Evolutionary conservation across 92 coral and sea anemone species (phyloP).

Genomic region (Micromussa lordhowensis): DNA sequence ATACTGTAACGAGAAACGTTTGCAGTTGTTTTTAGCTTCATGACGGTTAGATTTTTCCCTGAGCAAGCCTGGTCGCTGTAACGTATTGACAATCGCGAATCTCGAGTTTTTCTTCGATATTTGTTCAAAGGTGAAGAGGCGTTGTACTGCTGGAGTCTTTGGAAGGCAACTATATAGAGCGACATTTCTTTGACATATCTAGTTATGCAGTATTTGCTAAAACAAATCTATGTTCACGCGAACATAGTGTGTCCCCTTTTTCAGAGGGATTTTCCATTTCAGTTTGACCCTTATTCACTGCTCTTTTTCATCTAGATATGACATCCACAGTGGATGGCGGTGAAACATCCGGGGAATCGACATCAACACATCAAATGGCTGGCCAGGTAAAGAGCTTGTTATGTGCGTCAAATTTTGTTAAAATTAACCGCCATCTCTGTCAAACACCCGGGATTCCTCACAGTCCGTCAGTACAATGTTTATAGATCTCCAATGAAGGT

Average conservation of each 20-base stretch:
- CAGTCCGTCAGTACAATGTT: neutral
- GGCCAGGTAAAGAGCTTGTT: neutral
- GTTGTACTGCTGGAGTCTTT: no score
- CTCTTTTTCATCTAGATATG: neutral
- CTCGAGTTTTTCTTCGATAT: no score
- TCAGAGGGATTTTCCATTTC: neutral
- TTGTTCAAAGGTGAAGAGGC: no score
- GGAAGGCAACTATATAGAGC: no score
- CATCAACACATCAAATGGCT: neutral
- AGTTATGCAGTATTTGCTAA: no score
- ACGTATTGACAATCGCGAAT: no score
- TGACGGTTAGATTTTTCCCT: no score
- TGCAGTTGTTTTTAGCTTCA: no score
- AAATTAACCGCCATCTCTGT: neutral
- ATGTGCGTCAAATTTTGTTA: neutral
- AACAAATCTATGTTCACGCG: no score
- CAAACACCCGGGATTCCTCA: neutral
- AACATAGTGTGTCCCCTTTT: neutral
- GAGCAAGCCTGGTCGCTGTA: no score
- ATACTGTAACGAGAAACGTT: no score
- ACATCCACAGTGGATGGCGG: constrained; percentile 1
- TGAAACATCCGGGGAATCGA: neutral
- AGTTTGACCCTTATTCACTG: neutral
- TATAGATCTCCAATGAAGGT: neutral
- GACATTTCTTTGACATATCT: no score